Evolutionary conservation across 2,797 vertebrate species (phyloP).

Genomic region (Peromyscus aztecus): DNA sequence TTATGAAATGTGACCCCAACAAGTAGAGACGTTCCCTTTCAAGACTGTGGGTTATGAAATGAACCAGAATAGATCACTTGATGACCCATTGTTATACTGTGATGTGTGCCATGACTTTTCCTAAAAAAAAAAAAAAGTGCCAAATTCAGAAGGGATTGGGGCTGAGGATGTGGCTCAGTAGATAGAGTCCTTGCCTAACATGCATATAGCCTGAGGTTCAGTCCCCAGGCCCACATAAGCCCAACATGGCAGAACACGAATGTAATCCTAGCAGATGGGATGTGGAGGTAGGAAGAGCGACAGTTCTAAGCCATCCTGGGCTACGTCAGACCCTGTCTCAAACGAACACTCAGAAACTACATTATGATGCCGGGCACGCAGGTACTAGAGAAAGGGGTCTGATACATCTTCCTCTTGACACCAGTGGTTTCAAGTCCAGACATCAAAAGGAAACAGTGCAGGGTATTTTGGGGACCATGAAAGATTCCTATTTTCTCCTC

Average conservation of each 20-base stretch:
- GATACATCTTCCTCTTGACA: background rate
- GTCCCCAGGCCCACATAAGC: background rate
- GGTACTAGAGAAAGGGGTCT: background rate
- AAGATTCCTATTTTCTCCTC: background rate
- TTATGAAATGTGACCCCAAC: background rate
- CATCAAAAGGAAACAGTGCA: background rate
- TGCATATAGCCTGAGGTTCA: background rate
- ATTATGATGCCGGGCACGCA: too few relatives aligned
- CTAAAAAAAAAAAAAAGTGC: background rate
- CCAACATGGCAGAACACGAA: background rate
- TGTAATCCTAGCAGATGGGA: background rate
- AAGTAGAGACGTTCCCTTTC: background rate
- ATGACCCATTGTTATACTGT: background rate
- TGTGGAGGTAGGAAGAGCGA: background rate
- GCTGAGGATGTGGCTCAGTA: background rate
- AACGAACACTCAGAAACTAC: background rate
- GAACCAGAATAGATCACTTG: background rate
- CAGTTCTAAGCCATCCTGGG: background rate
- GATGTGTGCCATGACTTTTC: background rate
- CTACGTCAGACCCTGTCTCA: background rate
- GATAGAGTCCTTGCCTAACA: background rate
- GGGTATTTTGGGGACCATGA: conserved; percentile 62
- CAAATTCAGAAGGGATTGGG: background rate
- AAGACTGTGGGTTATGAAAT: background rate
- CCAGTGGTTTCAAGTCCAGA: conserved; percentile 31